Percentiles rank a stretch among this genome's conserved stretches.
phyloP scores from a whole-genome alignment of 2,888 invertebrate genomes.

The Tachystola acroxantha region DNA sequence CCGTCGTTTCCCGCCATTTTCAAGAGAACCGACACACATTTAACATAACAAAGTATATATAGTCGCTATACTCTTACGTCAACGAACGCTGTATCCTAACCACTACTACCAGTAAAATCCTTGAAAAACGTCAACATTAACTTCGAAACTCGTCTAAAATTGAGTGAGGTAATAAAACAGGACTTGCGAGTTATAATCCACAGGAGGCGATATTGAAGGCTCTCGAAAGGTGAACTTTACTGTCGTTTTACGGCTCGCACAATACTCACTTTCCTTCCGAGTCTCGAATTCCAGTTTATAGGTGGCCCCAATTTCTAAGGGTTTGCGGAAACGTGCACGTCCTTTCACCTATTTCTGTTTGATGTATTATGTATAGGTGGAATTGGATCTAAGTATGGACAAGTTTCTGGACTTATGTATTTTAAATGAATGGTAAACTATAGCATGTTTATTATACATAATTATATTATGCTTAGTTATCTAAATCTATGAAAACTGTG shows the following conservation, averaged over 20 bases:
- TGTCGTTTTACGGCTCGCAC: conserved; percentile 7
- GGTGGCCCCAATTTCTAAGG: conserved; percentile 3
- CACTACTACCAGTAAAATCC: no score
- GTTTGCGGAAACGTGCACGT: not conserved
- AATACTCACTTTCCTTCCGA: conserved; percentile 4
- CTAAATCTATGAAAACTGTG: no score
- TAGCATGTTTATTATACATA: no score
- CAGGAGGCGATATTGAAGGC: not conserved
- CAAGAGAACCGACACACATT: no score
- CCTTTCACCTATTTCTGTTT: not conserved
- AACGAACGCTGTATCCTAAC: no score
- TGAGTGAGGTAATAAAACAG: not conserved
- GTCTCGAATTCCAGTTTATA: conserved; percentile 6
- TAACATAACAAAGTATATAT: no score
- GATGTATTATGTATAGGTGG: not conserved
- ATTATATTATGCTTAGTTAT: no score
- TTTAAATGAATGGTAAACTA: no score
- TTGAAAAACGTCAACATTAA: not conserved
- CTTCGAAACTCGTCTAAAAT: not conserved
- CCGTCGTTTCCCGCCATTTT: no score
- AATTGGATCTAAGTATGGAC: no score
- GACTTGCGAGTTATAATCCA: conserved; percentile 1
- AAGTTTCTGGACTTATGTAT: no score
- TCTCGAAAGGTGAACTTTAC: conserved; percentile 7
- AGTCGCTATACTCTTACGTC: no score